Evolutionary conservation across 2,797 vertebrate species (phyloP), one percentile per base, ranked within the genome.

Genomic region (Glossophaga mutica): DNA sequence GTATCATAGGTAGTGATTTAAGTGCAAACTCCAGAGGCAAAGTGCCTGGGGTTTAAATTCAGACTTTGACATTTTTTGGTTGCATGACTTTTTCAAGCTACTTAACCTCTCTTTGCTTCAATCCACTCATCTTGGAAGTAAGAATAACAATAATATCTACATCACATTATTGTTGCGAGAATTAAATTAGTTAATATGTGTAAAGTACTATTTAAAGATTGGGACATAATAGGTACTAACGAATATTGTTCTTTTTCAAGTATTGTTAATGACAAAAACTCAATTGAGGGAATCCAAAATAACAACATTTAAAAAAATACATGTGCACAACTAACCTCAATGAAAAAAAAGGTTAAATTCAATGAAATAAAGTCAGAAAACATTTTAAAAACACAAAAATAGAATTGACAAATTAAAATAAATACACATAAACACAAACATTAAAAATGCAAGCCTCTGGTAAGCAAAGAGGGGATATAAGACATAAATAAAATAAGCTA

Each of bases 351-450:
- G 46, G 11, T 81, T 48, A 24, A 76, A 85, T 50, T 21, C 22
- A 90, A 87, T 16, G 21, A 68, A 29, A 50, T 67, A 57, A 96
- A 87, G 29, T 87, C 37, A 94, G 76, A 92, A 77, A 59, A 82
- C 9, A 34, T 19, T 57, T 59, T 59, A 37, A 81, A 86, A 91
- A 44, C 11, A 89, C 42, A 87, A 90, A 95, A 55, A 46, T 24
- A 89, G 3, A 85, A 87, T 26, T 55, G 22, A 57, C 70, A 86
- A 91, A 70, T 18, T 39, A 46, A 95, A 55, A 46, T 32, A 91
- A 81, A 52, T 46, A 76, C 32, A 44, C 29, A 67, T 0, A 11
- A 21, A 82, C 11, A 85, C 24, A n/a, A 48, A 48, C 34, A 42
- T 32, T 11, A 6, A 71, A 39, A 29, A 57, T 71, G 21, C 2